A percentile compares a stretch with the other conserved stretches of the same genome.
phyloP scores from a whole-genome alignment of 2,888 invertebrate genomes.

The Meiosimyza decipiens region DNA sequence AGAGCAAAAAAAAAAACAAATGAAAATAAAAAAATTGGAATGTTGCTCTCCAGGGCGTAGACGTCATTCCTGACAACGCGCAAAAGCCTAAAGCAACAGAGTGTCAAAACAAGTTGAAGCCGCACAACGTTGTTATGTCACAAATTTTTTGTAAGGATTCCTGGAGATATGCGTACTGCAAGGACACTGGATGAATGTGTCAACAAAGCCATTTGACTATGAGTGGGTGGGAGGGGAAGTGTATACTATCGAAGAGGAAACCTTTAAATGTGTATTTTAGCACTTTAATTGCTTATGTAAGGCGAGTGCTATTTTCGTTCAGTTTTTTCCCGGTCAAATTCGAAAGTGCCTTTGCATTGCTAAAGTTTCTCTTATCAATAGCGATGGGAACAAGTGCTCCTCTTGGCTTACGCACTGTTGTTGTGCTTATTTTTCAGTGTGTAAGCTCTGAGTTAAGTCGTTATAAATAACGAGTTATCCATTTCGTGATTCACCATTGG shows the following conservation, averaged over 20 bases:
- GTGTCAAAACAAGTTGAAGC: constrained; percentile 23
- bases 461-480: too few species aligned
- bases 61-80: constrained; percentile 1
- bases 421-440: too few species aligned
- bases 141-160: constrained; percentile 23
- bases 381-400: too few species aligned
- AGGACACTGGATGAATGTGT: neutral
- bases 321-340: neutral
- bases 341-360: neutral
- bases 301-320: neutral
- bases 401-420: too few species aligned
- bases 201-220: neutral
- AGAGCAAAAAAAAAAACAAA: neutral
- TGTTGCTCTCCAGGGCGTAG: neutral
- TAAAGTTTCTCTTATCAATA: too few species aligned
- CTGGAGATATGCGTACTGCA: neutral
- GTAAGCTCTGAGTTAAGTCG: too few species aligned
- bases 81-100: constrained; percentile 23
- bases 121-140: constrained; percentile 13
- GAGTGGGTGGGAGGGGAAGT: too few species aligned
- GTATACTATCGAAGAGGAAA: too few species aligned
- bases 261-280: neutral
- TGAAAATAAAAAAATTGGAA: neutral
- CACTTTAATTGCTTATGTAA: constrained; percentile 32
- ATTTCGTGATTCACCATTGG: too few species aligned